Evolutionary conservation across 2,113 vertebrate genomes (phyloP), one percentile per base, ranked within the genome.

Genomic region (Geococcyx californianus): DNA sequence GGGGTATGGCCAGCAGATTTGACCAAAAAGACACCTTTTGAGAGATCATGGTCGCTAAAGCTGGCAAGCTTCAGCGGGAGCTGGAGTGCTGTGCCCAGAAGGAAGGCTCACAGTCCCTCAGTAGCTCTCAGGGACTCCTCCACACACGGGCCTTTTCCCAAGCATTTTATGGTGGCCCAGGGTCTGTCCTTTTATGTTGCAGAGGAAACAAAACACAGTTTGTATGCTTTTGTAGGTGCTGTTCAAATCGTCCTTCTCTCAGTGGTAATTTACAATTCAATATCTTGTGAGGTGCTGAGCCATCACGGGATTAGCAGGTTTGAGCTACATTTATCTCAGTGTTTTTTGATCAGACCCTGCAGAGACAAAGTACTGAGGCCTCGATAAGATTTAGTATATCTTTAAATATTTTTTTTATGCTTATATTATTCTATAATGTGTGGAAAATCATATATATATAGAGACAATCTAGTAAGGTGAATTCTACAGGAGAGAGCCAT

Each of bases 241-340:
- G 0, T 44, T 73, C 16, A 4, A 38, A 5, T 62, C 34, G 34
- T 85, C 31, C 29, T 89, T 42, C 78, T 59, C 17, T 62, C 2
- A 2, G 0, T 13, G 54, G 24, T 28, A 11, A n/a, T n/a, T 66
- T 49, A 34, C 45, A 31, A 3, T 11, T 84, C 34, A 17, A 0
- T 18, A 20, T n/a, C 40, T 64, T 68, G 18, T 29, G 82, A 75
- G 72, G 25, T 33, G n/a, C 42, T 75, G 67, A 90, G 6, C 24
- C 90, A 24, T 38, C 20, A 9, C 1, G 33, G 51, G 40, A 31
- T 73, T 69, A 45, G 49, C 29, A 17, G 31, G 3, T 80, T 70
- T 67, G 52, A 23, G 20, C 31, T 49, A 3, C 15, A 6, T 73
- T 73, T 45, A 7, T 54, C 13, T 20, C 45, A 38, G 33, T 36